Conservation (phyloP, 35 echinoderm and acorn worm genomes). For the Lytechinus pictus region DNA sequence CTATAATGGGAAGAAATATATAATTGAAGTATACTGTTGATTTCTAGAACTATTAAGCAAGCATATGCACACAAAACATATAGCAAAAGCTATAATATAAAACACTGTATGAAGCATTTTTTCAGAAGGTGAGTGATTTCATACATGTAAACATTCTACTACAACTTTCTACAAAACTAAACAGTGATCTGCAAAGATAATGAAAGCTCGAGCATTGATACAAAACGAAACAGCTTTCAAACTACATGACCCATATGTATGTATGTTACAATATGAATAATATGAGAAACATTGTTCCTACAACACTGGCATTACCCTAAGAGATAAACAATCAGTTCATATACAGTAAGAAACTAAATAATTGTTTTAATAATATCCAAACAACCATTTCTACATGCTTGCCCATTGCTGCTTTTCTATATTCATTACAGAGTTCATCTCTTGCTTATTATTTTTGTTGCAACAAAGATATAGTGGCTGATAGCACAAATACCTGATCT, state of each 20-base stretch:
- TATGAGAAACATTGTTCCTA: no score
- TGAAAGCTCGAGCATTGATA: not conserved
- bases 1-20: not conserved
- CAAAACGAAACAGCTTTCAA: no score
- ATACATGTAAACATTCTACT: not conserved
- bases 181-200: no score
- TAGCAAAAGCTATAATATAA: not conserved
- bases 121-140: not conserved
- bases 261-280: not conserved
- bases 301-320: no score
- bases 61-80: not conserved
- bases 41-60: not conserved
- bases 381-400: no score
- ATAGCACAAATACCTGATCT: not conserved
- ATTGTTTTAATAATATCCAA: no score
- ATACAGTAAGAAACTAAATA: no score
- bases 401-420: no score
- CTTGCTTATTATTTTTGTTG: no score
- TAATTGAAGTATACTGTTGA: not conserved
- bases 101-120: not conserved
- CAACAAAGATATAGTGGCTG: not conserved
- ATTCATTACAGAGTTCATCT: no score
- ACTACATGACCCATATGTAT: not conserved
- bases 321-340: no score
- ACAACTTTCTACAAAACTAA: not conserved